These are phyloP conservation scores for Dendroctonus ponderosae DNA, from an alignment of 1,140 invertebrate genomes.

Conservation along the genomic window DNA sequence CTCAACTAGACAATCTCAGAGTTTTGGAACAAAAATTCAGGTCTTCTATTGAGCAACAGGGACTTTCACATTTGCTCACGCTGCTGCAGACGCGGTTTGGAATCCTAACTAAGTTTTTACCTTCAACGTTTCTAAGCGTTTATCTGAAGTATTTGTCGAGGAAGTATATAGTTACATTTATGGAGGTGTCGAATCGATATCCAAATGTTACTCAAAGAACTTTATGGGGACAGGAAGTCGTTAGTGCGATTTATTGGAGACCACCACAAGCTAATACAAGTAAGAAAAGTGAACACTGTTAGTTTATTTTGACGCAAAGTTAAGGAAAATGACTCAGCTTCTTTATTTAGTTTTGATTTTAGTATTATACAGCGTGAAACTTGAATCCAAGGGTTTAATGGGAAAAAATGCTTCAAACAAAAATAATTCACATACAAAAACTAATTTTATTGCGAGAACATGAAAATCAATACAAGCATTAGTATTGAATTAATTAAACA, in stretches of 20 bases:
- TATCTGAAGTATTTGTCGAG: conserved; percentile 69
- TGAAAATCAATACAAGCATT: no score
- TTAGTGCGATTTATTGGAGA: conserved; percentile 70
- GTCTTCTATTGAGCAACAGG: conserved; percentile 61
- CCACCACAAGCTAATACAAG: conserved; percentile 79
- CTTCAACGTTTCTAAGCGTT: conserved; percentile 64
- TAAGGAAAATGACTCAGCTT: no score
- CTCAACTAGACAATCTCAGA: conserved; percentile 47
- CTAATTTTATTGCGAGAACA: no score
- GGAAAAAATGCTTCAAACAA: no score
- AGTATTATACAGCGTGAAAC: no score
- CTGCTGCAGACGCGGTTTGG: conserved; percentile 66
- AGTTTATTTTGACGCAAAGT: no score
- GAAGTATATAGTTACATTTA: conserved; percentile 70
- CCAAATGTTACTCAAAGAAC: conserved; percentile 48
- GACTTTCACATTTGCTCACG: conserved; percentile 66
- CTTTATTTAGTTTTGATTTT: no score
- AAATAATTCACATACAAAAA: no score
- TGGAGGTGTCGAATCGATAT: conserved; percentile 62
- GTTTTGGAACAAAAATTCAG: conserved; percentile 60
- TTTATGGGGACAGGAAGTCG: conserved; percentile 68
- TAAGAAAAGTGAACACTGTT: conserved; percentile 47
- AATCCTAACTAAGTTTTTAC: conserved; percentile 65
- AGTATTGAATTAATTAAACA: no score
- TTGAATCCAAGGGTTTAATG: no score